phyloP scores from a whole-genome alignment of 2,797 vertebrate genomes.

The Myotis findleyi region DNA sequence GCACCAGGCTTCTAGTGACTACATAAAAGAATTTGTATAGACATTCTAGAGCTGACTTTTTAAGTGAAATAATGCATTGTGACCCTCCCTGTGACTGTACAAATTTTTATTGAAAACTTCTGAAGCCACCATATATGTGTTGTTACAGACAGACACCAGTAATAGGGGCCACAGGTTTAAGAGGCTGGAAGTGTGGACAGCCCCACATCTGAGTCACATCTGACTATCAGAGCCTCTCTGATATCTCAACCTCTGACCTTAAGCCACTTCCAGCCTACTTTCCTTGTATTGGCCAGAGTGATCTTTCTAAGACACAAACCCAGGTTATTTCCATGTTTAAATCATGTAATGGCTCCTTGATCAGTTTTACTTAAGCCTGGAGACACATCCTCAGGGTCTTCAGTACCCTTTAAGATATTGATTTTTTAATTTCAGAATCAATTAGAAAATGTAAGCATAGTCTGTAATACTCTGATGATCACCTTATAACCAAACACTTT shows the following conservation, averaged over 20 bases:
- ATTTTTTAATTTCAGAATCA: conserved; percentile 59
- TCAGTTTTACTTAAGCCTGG: conserved; percentile 24
- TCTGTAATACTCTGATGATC: not conserved
- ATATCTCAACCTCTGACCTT: not conserved
- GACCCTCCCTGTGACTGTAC: not conserved
- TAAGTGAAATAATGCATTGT: conserved; percentile 20
- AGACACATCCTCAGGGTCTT: not conserved
- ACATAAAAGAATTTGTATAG: not conserved
- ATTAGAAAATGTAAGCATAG: not conserved
- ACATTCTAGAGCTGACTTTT: not conserved
- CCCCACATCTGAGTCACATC: not conserved
- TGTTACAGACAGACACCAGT: not conserved
- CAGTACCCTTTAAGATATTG: not conserved
- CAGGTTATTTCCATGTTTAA: not conserved
- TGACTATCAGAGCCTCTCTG: not conserved
- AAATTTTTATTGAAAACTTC: conserved; percentile 30
- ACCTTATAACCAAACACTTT: conserved; percentile 24
- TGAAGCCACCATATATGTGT: not conserved
- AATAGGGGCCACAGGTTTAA: not conserved
- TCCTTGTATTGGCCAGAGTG: not conserved
- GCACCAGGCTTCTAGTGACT: not conserved
- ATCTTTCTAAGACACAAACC: conserved; percentile 17
- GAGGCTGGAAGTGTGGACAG: not conserved
- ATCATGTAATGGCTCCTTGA: not conserved
- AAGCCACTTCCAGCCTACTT: not conserved